Conservation (phyloP, 2,797 vertebrate genomes). For the Leuciscus waleckii region DNA sequence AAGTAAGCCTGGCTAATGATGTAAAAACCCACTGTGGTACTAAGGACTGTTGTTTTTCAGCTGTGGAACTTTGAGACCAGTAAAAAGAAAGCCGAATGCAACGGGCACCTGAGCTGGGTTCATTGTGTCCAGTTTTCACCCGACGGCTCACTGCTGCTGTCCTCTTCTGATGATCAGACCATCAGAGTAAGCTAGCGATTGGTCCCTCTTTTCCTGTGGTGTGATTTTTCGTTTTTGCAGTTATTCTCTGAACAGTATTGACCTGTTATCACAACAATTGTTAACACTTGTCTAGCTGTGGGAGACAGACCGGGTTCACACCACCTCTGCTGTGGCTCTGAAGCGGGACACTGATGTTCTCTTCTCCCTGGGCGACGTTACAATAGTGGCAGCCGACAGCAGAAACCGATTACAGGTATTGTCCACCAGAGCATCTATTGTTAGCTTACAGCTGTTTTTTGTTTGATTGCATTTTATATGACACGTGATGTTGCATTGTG, state of each 20-base stretch:
- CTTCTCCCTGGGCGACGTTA: slow-evolving; percentile 79
- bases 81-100: slow-evolving; percentile 92
- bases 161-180: slow-evolving; percentile 94
- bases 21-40: too few species aligned
- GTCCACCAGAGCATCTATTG: not conserved
- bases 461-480: not conserved
- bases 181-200: slow-evolving; percentile 81
- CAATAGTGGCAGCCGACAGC: slow-evolving; percentile 88
- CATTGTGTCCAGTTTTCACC: slow-evolving; percentile 90
- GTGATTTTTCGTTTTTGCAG: not conserved
- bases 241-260: not conserved
- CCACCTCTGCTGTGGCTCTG: slow-evolving; percentile 84
- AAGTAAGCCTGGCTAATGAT: not conserved
- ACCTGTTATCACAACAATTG: slow-evolving; percentile 12
- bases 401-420: slow-evolving; percentile 88
- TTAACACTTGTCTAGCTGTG: slow-evolving; percentile 80
- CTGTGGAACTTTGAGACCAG: slow-evolving; percentile 88
- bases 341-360: slow-evolving; percentile 89
- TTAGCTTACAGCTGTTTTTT: not conserved
- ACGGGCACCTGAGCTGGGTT: slow-evolving; percentile 95
- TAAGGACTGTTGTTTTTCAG: slow-evolving; percentile 70
- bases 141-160: slow-evolving; percentile 91
- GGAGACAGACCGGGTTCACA: slow-evolving; percentile 92
- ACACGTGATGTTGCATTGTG: slow-evolving; percentile 2
- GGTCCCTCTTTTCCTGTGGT: not conserved